phyloP scores from a whole-genome alignment of 2,797 vertebrate species.

The Ctenochaetus hawaiiensis region DNA sequence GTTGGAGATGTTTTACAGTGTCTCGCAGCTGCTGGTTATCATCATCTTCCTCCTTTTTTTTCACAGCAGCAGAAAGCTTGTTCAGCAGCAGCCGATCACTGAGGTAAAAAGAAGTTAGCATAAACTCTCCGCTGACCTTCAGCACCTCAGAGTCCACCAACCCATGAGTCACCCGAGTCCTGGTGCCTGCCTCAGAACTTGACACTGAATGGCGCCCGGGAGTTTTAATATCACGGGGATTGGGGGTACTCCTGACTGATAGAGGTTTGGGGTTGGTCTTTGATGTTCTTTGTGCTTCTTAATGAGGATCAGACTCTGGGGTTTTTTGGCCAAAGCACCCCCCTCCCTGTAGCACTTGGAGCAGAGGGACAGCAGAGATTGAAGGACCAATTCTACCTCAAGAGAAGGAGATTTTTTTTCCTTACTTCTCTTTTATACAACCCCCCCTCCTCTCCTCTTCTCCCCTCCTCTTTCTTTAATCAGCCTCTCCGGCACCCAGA shows the following conservation, averaged over 20 bases:
- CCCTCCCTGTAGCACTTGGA: constrained; percentile 30
- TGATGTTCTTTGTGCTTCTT: constrained; percentile 79
- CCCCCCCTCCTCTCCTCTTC: constrained; percentile 2
- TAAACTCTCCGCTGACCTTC: constrained; percentile 69
- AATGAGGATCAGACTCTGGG: constrained; percentile 80
- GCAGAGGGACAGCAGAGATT: constrained; percentile 57
- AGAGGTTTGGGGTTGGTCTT: constrained; percentile 75
- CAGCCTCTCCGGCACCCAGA: constrained; percentile 50
- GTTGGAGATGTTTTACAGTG: constrained; percentile 1
- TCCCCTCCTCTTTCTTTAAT: constrained; percentile 58
- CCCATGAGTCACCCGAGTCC: constrained; percentile 52
- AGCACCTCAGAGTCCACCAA: constrained; percentile 53
- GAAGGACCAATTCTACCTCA: constrained; percentile 57
- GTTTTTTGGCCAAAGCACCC: constrained; percentile 62
- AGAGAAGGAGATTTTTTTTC: constrained; percentile 35
- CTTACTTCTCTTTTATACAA: constrained; percentile 27
- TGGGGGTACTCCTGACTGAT: constrained; percentile 79
- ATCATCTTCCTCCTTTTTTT: neutral
- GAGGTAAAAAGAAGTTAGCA: constrained; percentile 63
- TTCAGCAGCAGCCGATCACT: constrained; percentile 54
- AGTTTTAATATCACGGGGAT: constrained; percentile 78
- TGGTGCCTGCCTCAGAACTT: constrained; percentile 62
- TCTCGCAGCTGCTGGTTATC: constrained; percentile 57
- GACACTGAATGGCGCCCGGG: constrained; percentile 65
- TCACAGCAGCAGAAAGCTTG: constrained; percentile 24